Conservation (phyloP, 2,888 invertebrate species). For the Habroteleia sp. region DNA sequence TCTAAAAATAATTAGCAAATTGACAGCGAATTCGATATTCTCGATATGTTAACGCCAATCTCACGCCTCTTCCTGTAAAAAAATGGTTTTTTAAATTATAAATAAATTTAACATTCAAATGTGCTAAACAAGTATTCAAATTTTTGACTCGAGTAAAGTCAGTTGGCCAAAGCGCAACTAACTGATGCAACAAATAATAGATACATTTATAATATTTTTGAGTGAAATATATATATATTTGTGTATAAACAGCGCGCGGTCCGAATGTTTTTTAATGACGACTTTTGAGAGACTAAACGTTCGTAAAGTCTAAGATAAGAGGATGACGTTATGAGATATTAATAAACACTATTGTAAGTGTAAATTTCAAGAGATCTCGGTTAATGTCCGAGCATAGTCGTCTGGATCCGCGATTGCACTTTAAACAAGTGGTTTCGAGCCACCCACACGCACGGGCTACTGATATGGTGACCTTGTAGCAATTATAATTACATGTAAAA, state of each 20-base stretch:
- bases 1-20: too few relatives aligned
- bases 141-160: neutral
- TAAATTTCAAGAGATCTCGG: conserved; percentile 51
- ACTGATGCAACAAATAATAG: conserved; percentile 15
- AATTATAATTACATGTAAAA: conserved; percentile 29
- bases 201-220: conserved; percentile 19
- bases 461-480: conserved; percentile 15
- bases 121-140: neutral
- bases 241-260: conserved; percentile 10
- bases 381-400: conserved; percentile 40
- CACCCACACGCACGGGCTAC: conserved; percentile 32
- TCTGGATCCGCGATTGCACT: conserved; percentile 24
- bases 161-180: neutral
- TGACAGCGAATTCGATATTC: too few relatives aligned
- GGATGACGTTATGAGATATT: conserved; percentile 56
- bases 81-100: too few relatives aligned
- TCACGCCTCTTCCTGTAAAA: too few relatives aligned
- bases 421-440: conserved; percentile 53
- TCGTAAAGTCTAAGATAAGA: conserved; percentile 54
- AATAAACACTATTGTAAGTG: conserved; percentile 55
- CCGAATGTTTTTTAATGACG: conserved; percentile 10
- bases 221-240: neutral
- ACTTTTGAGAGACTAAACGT: conserved; percentile 21
- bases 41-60: too few relatives aligned
- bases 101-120: too few relatives aligned